These are phyloP conservation scores for Mesodorylaimus sp. DNA, from an alignment of 2,888 invertebrate genomes.

Conservation along the genomic window DNA sequence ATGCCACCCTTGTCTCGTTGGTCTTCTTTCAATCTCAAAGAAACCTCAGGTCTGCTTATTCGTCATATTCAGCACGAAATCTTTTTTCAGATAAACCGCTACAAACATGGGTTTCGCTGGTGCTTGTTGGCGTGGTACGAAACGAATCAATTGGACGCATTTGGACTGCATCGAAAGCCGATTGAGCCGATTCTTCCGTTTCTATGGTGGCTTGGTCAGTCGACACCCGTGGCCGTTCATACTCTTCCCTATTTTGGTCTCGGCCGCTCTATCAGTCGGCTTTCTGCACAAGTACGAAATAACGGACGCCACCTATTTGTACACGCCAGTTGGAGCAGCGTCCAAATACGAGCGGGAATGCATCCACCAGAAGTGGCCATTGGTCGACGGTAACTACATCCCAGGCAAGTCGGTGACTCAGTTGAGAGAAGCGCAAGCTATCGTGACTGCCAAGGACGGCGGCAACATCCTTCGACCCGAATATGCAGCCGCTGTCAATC, in stretches of 20 bases:
- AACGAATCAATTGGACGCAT: conserved; percentile 2
- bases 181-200: conserved; percentile 19
- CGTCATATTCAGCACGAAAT: no score
- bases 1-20: no score
- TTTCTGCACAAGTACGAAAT: conserved; percentile 10
- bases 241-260: conserved; percentile 23
- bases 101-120: not conserved
- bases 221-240: conserved; percentile 24
- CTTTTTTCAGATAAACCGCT: not conserved
- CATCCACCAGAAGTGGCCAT: conserved; percentile 28
- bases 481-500: conserved; percentile 21
- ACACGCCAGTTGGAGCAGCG: conserved; percentile 24
- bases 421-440: conserved; percentile 37
- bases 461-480: conserved; percentile 58
- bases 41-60: no score
- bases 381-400: conserved; percentile 25
- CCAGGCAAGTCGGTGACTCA: conserved; percentile 29
- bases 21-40: no score
- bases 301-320: conserved; percentile 25
- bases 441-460: conserved; percentile 56
- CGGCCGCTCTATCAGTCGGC: conserved; percentile 16
- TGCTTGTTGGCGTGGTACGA: not conserved
- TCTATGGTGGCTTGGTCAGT: conserved; percentile 21
- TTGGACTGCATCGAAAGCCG: conserved; percentile 24
- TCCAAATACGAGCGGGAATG: conserved; percentile 13